Base-by-base conservation (phyloP, 2,797 vertebrate genomes). In the Pipistrellus nathusii region DNA sequence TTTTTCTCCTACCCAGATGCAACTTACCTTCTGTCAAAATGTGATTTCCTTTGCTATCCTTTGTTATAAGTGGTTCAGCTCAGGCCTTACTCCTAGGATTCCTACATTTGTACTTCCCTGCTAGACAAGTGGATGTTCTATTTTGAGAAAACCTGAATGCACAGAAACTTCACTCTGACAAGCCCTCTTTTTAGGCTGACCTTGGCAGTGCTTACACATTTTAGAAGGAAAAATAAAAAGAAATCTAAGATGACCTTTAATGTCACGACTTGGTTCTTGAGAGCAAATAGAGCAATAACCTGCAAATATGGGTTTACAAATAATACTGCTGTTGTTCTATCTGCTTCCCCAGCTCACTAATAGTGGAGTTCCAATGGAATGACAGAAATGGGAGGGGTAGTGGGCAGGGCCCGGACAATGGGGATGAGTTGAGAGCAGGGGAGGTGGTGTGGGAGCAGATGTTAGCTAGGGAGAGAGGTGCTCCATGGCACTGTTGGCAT, bases 201-300 rank as follows among this genome's bases (percentile, higher is more conserved):
- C 71, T 89, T 81, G 94, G 73, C 17, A 38, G 30, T 51, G 66
- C 71, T 91, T 85, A 71, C 20, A 80, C 32, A 25, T 86, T 90
- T 91, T 46, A 80, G 17, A 90, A 86, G 38, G 30, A 25, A 48
- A 21, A 53, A 53, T 41, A 35, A n/a, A 32, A 71, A 38, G 17
- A 86, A 84, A 23, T 72, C n/a, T 71, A 35, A 62, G 44, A n/a
- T 93, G 88, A 93, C 76, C 80, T 95, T 94, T 95, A 44, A 86
- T 94, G 71, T 91, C 51, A 57, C 77, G 82, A 72, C 68, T 64
- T 68, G n/a, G 41, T 64, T 94, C 64, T 94, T 76, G 48, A 94
- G 41, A 87, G 80, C 57, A 94, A 94, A 90, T 68, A 95, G 57
- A 92, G 44, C 83, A 94, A 44, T 18, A 71, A 83, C 62, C 82